Conservation (phyloP, 2,888 invertebrate species). For the Gortyna flavago region DNA sequence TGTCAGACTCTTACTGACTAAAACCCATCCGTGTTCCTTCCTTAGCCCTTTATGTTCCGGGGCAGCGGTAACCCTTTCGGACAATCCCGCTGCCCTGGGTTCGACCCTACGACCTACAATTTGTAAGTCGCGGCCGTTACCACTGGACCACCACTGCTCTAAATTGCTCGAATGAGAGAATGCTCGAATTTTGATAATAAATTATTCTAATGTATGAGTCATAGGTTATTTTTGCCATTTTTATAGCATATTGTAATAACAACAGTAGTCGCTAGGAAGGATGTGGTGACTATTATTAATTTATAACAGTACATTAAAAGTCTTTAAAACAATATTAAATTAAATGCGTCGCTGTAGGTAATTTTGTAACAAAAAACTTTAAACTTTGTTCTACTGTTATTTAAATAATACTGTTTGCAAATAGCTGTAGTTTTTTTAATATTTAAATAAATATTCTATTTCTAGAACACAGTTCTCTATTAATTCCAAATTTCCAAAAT, state of each 20-base stretch:
- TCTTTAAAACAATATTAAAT: conserved; percentile 3
- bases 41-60: no score
- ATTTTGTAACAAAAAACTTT: background rate
- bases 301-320: conserved; percentile 28
- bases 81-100: no score
- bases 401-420: background rate
- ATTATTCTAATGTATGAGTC: conserved; percentile 1
- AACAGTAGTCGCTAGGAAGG: conserved; percentile 25
- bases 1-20: no score
- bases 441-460: background rate
- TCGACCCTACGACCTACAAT: no score
- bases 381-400: background rate
- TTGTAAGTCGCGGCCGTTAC: no score
- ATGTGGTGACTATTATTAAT: conserved; percentile 37
- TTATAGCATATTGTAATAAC: conserved; percentile 13
- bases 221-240: conserved; percentile 23
- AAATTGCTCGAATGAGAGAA: no score
- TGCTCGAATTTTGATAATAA: background rate
- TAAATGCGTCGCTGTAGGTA: conserved; percentile 15
- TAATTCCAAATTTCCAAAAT: conserved; percentile 32
- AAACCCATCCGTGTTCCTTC: no score
- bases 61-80: no score
- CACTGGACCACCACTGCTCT: no score
- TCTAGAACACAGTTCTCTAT: background rate
- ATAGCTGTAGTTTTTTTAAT: background rate